These are phyloP conservation scores for Prietella phreatophila DNA, from an alignment of 2,113 vertebrate genomes.

Conservation along the genomic window DNA sequence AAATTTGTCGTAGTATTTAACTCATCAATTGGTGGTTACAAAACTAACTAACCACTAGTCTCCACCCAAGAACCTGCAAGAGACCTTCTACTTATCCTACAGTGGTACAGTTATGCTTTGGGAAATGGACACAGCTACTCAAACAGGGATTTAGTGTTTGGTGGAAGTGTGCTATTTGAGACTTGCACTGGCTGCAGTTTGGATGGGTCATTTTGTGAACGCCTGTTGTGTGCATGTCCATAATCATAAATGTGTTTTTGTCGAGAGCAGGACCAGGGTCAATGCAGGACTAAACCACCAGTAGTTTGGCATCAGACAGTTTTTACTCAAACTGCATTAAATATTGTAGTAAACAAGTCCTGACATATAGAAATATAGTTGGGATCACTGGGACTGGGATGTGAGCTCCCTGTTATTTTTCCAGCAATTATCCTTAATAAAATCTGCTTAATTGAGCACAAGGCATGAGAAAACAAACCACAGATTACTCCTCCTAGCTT, in stretches of 20 bases:
- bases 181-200: constrained; percentile 42
- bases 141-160: constrained; percentile 32
- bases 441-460: constrained; percentile 44
- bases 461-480: constrained; percentile 48
- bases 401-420: constrained; percentile 47
- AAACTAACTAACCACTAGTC: neutral
- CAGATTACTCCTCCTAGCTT: constrained; percentile 34
- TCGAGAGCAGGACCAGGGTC: constrained; percentile 42
- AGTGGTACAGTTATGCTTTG: neutral
- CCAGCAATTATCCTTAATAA: constrained; percentile 53
- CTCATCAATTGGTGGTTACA: neutral
- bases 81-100: neutral
- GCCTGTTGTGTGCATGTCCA: constrained; percentile 42
- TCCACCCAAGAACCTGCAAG: neutral
- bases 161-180: constrained; percentile 41
- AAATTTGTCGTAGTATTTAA: neutral
- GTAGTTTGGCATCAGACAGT: constrained; percentile 8
- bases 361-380: constrained; percentile 38
- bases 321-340: constrained; percentile 33
- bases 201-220: constrained; percentile 32
- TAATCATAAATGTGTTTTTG: constrained; percentile 55
- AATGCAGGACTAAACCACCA: constrained; percentile 16
- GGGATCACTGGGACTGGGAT: constrained; percentile 26
- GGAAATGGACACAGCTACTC: neutral
- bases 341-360: constrained; percentile 49